phyloP scores from a whole-genome alignment of 2,797 vertebrate genomes.

The Uromys caudimaculatus region DNA sequence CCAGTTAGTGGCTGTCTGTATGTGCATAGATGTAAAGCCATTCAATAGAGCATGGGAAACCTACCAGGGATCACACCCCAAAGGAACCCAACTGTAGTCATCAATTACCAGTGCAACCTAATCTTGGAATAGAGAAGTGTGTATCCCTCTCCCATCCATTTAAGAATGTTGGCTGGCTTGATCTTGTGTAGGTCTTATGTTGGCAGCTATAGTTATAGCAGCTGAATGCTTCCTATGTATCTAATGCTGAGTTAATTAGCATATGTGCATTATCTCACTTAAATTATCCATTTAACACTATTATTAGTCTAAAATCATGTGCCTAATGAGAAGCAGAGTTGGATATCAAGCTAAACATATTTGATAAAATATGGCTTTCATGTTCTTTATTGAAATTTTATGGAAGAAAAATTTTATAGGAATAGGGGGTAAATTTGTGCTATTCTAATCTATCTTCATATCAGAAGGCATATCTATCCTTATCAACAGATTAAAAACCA shows the following conservation, averaged over 20 bases:
- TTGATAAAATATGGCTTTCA: constrained; percentile 10
- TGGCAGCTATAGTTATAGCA: neutral
- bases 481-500: constrained; percentile 8
- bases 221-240: neutral
- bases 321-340: constrained; percentile 23
- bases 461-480: neutral
- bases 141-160: neutral
- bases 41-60: neutral
- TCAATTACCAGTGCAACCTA: neutral
- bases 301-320: neutral
- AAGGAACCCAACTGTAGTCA: neutral
- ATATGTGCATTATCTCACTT: neutral
- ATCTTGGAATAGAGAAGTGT: neutral
- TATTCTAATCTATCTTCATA: constrained; percentile 9
- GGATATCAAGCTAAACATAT: neutral
- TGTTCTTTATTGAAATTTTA: constrained; percentile 25
- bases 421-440: neutral
- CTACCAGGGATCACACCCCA: neutral
- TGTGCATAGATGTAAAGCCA: neutral
- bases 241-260: constrained; percentile 30
- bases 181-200: neutral
- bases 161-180: neutral
- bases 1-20: neutral
- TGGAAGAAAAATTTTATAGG: neutral
- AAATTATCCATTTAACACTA: constrained; percentile 12